Evolutionary conservation across 1,140 invertebrate genomes (phyloP), one percentile per base, ranked within the genome.

Genomic region (Dinothrombium tinctorium): DNA sequence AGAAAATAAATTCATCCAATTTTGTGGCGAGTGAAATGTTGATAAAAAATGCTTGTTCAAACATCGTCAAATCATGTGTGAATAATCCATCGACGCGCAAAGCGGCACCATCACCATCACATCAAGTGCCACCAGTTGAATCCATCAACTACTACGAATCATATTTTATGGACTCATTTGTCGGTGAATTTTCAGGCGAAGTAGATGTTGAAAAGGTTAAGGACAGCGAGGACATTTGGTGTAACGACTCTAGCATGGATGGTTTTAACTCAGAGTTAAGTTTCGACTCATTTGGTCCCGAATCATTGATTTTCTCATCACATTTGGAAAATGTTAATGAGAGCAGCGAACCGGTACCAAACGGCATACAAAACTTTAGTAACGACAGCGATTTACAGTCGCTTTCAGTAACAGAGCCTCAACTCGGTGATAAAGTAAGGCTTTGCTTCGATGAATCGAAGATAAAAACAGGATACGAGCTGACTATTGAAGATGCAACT

Each of bases 251-350:
- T 28, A 26, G 22, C 11, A 7, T 15, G 11, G n/a, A 21, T 6
- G 31, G 21, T 20, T 9, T 21, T 37, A 35, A 26, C 23, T 33
- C 46, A 17, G 46, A 48, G 31, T 48, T 48, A 28, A 41, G 45
- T 14, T 48, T 48, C 32, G 46, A 48, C 19, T 48, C 46, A 21
- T 48, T 48, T 42, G 46, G 46, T n/a, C 46, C 46, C 2, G 46
- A 48, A 26, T 48, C 46, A n/a, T 38, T 48, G 11, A 32, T 48
- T 22, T 45, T 36, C 19, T 17, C 31, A 6, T n/a, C 37, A 19
- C 9, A n/a, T n/a, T n/a, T n/a, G n/a, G n/a, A n/a, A n/a, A n/a
- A n/a, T n/a, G n/a, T n/a, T n/a, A n/a, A n/a, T n/a, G n/a, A n/a
- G n/a, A n/a, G n/a, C n/a, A n/a, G n/a, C n/a, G n/a, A n/a, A n/a